A percentile compares a stretch with the other conserved stretches of the same genome.
phyloP scores from a whole-genome alignment of 2,888 invertebrate species.

The Drosophila algonquin region DNA sequence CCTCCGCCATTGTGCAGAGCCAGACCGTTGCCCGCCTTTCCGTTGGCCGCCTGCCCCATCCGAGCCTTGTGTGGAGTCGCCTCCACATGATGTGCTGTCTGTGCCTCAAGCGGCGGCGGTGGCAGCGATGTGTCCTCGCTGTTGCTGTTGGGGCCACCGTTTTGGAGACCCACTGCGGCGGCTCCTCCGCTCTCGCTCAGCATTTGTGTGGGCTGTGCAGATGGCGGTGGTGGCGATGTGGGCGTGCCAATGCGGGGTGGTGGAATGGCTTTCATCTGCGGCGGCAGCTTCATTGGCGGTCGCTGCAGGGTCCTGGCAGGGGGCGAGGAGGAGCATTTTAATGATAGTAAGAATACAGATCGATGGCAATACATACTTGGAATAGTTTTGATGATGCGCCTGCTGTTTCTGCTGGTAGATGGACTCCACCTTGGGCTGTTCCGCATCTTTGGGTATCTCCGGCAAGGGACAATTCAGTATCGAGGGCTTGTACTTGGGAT shows the following conservation, averaged over 20 bases:
- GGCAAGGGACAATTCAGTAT: slow-evolving; percentile 84
- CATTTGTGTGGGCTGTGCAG: slow-evolving; percentile 45
- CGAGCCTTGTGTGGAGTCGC: slow-evolving; percentile 62
- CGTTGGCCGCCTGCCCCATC: slow-evolving; percentile 56
- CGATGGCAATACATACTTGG: slow-evolving; percentile 79
- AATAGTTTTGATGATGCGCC: slow-evolving; percentile 73
- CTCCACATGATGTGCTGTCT: slow-evolving; percentile 25
- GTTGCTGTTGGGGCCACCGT: slow-evolving; percentile 31
- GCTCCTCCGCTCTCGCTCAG: slow-evolving; percentile 31
- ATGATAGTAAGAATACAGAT: not conserved
- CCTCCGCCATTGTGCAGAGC: slow-evolving; percentile 66
- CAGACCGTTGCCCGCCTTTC: slow-evolving; percentile 58
- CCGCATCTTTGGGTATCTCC: slow-evolving; percentile 84
- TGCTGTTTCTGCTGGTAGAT: slow-evolving; percentile 78
- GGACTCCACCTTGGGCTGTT: slow-evolving; percentile 81
- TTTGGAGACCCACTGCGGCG: slow-evolving; percentile 42
- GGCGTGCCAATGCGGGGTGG: slow-evolving; percentile 83
- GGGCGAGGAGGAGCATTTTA: not conserved
- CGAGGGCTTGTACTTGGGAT: slow-evolving; percentile 84
- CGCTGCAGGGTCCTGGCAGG: slow-evolving; percentile 82
- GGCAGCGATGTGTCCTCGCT: slow-evolving; percentile 76
- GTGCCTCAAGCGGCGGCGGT: slow-evolving; percentile 75
- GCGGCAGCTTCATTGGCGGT: slow-evolving; percentile 84
- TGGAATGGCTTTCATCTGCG: slow-evolving; percentile 84
- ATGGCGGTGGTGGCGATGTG: slow-evolving; percentile 78